Percentiles rank a stretch among this genome's conserved stretches.
Evolutionary conservation across 2,888 invertebrate species (phyloP).

Genomic region (Tetragonula carbonaria): DNA sequence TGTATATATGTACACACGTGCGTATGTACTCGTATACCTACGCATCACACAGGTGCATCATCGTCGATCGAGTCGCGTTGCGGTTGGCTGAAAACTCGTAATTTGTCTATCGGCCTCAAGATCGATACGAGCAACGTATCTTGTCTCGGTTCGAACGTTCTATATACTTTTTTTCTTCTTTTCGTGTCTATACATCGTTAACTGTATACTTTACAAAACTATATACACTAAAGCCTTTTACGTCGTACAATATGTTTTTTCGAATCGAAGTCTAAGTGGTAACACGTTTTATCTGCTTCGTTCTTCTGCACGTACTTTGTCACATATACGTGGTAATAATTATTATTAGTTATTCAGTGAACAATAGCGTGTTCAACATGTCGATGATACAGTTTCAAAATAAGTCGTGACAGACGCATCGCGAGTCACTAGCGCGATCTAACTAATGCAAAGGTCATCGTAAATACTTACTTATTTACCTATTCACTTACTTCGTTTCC

Average conservation of each 20-base stretch:
- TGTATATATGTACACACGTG: too few relatives aligned
- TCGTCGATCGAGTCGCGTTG: background rate
- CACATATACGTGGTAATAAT: conserved; percentile 50
- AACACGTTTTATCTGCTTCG: conserved; percentile 68
- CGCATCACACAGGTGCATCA: background rate
- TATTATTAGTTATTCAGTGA: conserved; percentile 64
- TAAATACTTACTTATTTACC: background rate
- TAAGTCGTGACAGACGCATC: conserved; percentile 70
- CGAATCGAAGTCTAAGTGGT: conserved; percentile 69
- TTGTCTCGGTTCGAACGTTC: conserved; percentile 17
- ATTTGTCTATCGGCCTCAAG: conserved; percentile 15
- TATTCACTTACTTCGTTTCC: conserved; percentile 15
- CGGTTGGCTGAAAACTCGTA: conserved; percentile 26
- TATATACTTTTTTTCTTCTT: conserved; percentile 33
- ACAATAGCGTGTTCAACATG: conserved; percentile 62
- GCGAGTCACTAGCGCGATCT: conserved; percentile 71
- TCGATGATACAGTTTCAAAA: conserved; percentile 72
- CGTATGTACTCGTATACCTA: too few relatives aligned
- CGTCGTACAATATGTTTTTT: conserved; percentile 73
- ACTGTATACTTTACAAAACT: conserved; percentile 82
- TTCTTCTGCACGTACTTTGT: conserved; percentile 45
- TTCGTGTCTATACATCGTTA: conserved; percentile 73
- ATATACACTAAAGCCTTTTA: conserved; percentile 83
- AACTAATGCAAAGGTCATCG: conserved; percentile 71
- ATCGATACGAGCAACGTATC: conserved; percentile 7